These are phyloP conservation scores for Leguminivora glycinivorella DNA, from an alignment of 1,140 invertebrate species.

Conservation along the genomic window DNA sequence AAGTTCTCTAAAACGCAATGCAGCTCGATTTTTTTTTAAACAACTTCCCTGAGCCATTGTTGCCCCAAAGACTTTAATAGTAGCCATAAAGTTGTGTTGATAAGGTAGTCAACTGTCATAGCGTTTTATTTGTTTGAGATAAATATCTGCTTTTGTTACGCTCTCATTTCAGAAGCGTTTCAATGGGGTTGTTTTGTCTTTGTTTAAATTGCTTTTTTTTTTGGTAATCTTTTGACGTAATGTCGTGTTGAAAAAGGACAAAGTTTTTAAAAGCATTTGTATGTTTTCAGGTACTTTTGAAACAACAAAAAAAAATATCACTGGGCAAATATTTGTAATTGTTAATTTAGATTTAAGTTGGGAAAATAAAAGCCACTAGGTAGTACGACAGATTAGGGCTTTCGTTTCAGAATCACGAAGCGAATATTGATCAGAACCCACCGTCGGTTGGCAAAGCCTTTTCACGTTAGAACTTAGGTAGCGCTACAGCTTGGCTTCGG, in stretches of 20 bases:
- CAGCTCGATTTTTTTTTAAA: slow-evolving; percentile 17
- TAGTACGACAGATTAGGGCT: neutral
- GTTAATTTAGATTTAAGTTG: too few species aligned
- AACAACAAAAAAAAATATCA: too few species aligned
- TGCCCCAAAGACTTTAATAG: slow-evolving; percentile 26
- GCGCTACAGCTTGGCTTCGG: slow-evolving; percentile 24
- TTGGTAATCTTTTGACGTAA: neutral
- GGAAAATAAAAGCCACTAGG: too few species aligned
- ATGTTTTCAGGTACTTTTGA: too few species aligned
- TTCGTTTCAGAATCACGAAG: neutral
- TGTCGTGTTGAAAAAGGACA: too few species aligned
- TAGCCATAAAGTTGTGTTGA: slow-evolving; percentile 25
- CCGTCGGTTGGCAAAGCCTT: slow-evolving; percentile 13
- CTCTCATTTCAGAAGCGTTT: slow-evolving; percentile 15
- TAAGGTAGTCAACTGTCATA: slow-evolving; percentile 28
- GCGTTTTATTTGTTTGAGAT: slow-evolving; percentile 25
- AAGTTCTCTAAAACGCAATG: neutral
- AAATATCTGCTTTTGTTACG: slow-evolving; percentile 27
- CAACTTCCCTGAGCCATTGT: slow-evolving; percentile 17
- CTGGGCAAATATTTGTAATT: too few species aligned
- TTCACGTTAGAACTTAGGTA: slow-evolving; percentile 12
- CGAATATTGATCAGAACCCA: neutral
- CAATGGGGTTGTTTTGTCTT: slow-evolving; percentile 21
- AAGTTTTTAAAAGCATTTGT: too few species aligned
- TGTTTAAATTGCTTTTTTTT: slow-evolving; percentile 1